Evolutionary conservation across 2,113 vertebrate genomes (phyloP).

Genomic region (Carassius auratus): DNA sequence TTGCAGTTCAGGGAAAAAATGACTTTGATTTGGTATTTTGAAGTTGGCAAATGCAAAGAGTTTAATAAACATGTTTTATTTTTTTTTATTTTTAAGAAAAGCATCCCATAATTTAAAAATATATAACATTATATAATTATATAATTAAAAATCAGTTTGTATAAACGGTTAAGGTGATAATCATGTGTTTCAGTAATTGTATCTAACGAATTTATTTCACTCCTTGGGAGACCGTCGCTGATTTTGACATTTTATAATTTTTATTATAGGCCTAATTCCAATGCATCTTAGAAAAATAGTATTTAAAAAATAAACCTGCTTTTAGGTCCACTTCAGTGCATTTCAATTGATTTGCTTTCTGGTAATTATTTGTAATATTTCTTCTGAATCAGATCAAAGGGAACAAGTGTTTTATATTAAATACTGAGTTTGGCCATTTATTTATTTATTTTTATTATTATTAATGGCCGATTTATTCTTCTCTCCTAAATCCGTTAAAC

Average conservation of each 20-base stretch:
- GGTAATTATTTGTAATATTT: neutral
- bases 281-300: neutral
- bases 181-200: neutral
- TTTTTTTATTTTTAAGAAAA: neutral
- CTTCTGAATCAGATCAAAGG: conserved; percentile 4
- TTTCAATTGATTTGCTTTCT: neutral
- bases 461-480: neutral
- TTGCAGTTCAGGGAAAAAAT: neutral
- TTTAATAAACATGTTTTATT: neutral
- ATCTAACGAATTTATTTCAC: neutral
- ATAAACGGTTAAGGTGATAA: neutral
- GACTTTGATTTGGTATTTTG: neutral
- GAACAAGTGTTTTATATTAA: neutral
- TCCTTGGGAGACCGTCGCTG: neutral
- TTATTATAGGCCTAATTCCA: neutral
- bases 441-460: neutral
- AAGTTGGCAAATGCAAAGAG: neutral
- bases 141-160: neutral
- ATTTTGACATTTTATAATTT: neutral
- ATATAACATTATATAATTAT: neutral
- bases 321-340: neutral
- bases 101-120: neutral
- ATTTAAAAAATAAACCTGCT: neutral
- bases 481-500: neutral
- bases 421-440: neutral